Conservation (phyloP, 2,888 invertebrate species). For the Cheilosia scutellata region DNA sequence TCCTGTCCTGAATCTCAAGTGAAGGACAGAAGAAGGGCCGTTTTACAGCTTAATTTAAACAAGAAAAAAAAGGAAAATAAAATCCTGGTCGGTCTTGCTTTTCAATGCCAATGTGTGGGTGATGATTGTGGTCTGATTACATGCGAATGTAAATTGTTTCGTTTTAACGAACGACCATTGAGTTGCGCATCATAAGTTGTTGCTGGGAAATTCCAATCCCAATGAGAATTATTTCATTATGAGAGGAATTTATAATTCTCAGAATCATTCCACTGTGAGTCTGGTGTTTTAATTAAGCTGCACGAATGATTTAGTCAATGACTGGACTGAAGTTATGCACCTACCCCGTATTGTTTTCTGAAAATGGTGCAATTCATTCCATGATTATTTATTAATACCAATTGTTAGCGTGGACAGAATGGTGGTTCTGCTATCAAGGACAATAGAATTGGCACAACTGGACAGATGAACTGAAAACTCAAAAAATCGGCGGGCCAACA, state of each 20-base stretch:
- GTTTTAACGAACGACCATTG: conserved; percentile 3
- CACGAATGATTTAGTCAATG: background rate
- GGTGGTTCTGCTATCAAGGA: too few species aligned
- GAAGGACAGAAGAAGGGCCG: conserved; percentile 13
- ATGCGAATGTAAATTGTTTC: conserved; percentile 20
- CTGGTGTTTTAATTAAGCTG: background rate
- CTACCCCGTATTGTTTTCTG: too few species aligned
- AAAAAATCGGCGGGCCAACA: too few species aligned
- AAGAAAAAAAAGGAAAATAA: background rate
- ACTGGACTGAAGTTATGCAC: background rate
- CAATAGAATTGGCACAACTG: too few species aligned
- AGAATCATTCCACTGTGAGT: background rate
- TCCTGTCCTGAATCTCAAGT: conserved; percentile 10
- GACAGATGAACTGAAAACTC: too few species aligned
- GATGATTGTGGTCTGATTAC: conserved; percentile 6
- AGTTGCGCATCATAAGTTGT: background rate
- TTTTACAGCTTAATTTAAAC: conserved; percentile 9
- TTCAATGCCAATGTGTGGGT: background rate
- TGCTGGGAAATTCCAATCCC: background rate
- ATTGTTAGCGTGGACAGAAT: too few species aligned
- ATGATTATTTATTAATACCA: too few species aligned
- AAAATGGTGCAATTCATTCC: too few species aligned
- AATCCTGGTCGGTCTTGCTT: background rate
- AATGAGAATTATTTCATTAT: background rate
- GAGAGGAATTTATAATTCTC: background rate